Percentiles rank a stretch among this genome's conserved stretches.
phyloP scores from a whole-genome alignment of 2,888 invertebrate species.

The Apeira syringaria region DNA sequence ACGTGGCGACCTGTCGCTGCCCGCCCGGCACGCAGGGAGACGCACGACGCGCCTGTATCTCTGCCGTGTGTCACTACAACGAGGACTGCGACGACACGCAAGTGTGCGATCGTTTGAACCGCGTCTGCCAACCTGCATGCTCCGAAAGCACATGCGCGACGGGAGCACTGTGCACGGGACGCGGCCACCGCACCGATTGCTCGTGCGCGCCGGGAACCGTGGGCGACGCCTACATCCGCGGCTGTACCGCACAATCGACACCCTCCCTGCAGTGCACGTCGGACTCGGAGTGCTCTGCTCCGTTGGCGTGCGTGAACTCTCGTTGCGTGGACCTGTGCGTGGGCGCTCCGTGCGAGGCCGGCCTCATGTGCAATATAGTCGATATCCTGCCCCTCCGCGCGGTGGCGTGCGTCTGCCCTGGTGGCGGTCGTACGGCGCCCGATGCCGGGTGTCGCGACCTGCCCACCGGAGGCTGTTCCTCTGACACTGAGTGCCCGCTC shows the following conservation, averaged over 20 bases:
- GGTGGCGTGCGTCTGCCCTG: constrained; percentile 93
- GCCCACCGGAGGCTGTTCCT: constrained; percentile 85
- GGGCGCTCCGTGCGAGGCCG: constrained; percentile 88
- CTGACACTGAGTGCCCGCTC: constrained; percentile 89
- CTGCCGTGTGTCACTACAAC: constrained; percentile 93
- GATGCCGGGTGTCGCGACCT: constrained; percentile 88
- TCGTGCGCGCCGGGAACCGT: constrained; percentile 88
- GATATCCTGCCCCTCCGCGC: constrained; percentile 92
- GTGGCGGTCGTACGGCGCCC: constrained; percentile 89
- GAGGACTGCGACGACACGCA: constrained; percentile 94
- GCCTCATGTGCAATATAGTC: constrained; percentile 91
- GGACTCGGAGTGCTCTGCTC: constrained; percentile 90
- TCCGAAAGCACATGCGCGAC: constrained; percentile 91
- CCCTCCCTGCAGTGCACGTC: constrained; percentile 86
- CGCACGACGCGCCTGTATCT: constrained; percentile 91
- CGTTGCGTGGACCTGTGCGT: constrained; percentile 91
- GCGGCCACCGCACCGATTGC: constrained; percentile 90
- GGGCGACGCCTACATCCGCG: constrained; percentile 90
- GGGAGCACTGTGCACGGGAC: constrained; percentile 89
- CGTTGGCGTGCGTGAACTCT: constrained; percentile 90
- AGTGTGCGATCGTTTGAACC: constrained; percentile 92
- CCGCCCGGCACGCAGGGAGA: constrained; percentile 94
- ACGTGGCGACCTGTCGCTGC: constrained; percentile 92
- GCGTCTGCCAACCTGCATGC: constrained; percentile 92
- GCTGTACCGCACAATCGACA: constrained; percentile 54